Conservation (phyloP, 2,797 vertebrate genomes). For the Loris lydekkerianus region DNA sequence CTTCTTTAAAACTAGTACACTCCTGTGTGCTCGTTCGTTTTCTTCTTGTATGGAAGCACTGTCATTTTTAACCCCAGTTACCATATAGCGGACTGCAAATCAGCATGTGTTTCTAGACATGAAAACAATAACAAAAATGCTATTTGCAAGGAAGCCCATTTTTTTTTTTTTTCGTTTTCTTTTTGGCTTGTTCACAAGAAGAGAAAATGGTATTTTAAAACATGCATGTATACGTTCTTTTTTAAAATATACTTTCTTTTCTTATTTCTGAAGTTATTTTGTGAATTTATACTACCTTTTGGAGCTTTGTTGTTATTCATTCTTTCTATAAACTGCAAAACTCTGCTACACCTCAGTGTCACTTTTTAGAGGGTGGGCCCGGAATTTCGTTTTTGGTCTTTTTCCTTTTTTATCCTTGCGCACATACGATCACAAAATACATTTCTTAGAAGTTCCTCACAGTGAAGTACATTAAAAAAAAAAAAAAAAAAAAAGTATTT, state of each 20-base stretch:
- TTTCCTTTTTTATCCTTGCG: neutral
- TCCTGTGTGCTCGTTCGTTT: constrained; percentile 80
- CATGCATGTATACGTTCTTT: constrained; percentile 88
- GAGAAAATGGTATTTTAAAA: constrained; percentile 83
- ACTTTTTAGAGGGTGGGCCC: neutral
- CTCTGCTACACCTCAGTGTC: fast-evolving
- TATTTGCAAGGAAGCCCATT: constrained; percentile 72
- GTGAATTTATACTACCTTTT: constrained; percentile 66
- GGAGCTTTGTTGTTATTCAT: constrained; percentile 58
- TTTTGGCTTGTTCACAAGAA: constrained; percentile 82
- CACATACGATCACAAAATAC: neutral
- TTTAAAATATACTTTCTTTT: constrained; percentile 45
- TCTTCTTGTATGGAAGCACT: neutral
- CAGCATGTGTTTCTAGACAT: constrained; percentile 79
- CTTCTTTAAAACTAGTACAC: constrained; percentile 84
- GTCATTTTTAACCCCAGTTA: constrained; percentile 85
- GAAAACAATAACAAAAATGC: constrained; percentile 76
- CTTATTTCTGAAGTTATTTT: constrained; percentile 68
- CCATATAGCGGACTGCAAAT: constrained; percentile 80
- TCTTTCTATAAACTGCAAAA: neutral
- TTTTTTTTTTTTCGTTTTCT: constrained; percentile 51
- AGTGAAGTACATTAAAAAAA: constrained; percentile 50
- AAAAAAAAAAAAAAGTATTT: constrained; percentile 25
- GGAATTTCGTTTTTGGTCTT: neutral
- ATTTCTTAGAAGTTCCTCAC: constrained; percentile 66